Conservation (phyloP, 2,113 vertebrate genomes). For the Pluvianellus socialis region DNA sequence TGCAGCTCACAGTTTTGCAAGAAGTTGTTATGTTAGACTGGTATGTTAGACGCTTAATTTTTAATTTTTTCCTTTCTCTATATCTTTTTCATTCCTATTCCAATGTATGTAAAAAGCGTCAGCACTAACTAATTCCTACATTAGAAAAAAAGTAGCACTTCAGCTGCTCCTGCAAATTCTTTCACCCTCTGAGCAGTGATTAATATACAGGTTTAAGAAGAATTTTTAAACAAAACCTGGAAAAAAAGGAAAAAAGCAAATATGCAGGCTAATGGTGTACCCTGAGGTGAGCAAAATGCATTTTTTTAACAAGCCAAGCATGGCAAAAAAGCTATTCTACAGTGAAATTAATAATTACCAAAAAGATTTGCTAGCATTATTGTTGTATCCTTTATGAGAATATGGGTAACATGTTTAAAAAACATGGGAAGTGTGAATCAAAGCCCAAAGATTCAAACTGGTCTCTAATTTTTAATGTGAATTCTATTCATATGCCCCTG, state of each 20-base stretch:
- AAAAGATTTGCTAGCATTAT: constrained; percentile 64
- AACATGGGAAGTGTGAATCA: constrained; percentile 69
- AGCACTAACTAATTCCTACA: constrained; percentile 31
- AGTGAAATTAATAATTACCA: constrained; percentile 70
- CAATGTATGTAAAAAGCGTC: neutral
- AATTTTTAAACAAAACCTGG: constrained; percentile 67
- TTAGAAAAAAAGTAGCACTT: constrained; percentile 9
- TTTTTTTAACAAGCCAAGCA: constrained; percentile 66
- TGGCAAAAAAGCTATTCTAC: constrained; percentile 62
- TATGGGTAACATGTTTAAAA: constrained; percentile 57
- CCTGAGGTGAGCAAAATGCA: constrained; percentile 57
- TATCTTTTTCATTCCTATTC: neutral
- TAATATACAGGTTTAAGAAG: constrained; percentile 67
- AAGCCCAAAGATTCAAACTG: constrained; percentile 51
- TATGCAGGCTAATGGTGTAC: constrained; percentile 63
- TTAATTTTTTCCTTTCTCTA: neutral
- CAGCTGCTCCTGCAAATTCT: constrained; percentile 54
- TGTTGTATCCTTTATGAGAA: constrained; percentile 63
- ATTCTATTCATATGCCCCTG: constrained; percentile 43
- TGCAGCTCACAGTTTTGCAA: neutral
- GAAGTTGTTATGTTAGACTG: neutral
- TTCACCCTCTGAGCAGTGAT: constrained; percentile 58
- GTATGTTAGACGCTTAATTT: neutral
- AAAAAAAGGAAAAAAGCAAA: constrained; percentile 57
- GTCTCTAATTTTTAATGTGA: constrained; percentile 72